These are phyloP conservation scores for Drosophila colorata DNA, from an alignment of 2,888 invertebrate genomes.

Conservation along the genomic window DNA sequence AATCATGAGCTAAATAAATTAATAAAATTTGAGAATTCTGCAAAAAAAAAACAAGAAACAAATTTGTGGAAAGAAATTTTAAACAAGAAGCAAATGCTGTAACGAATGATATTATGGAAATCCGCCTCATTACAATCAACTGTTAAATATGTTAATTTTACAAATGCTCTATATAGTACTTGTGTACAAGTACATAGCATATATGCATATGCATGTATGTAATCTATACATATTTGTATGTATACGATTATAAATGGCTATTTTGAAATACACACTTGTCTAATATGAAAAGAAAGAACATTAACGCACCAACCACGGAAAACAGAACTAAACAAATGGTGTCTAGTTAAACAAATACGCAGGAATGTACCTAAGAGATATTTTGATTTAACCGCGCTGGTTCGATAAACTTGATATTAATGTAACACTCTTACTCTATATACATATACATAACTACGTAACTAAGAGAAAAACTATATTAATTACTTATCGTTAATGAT, in stretches of 20 bases:
- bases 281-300: slow-evolving; percentile 30
- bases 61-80: neutral
- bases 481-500: slow-evolving; percentile 59
- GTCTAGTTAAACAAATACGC: slow-evolving; percentile 45
- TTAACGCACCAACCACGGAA: slow-evolving; percentile 33
- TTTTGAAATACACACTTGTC: slow-evolving; percentile 52
- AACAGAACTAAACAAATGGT: slow-evolving; percentile 25
- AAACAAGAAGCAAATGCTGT: slow-evolving; percentile 55
- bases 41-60: neutral
- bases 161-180: slow-evolving; percentile 38
- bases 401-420: slow-evolving; percentile 44
- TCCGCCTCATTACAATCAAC: slow-evolving; percentile 82
- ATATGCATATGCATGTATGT: slow-evolving; percentile 13
- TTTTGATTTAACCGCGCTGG: slow-evolving; percentile 31
- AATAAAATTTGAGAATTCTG: slow-evolving; percentile 8
- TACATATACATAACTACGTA: slow-evolving; percentile 24
- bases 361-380: slow-evolving; percentile 65
- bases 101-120: slow-evolving; percentile 82
- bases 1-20: slow-evolving; percentile 29
- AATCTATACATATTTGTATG: slow-evolving; percentile 40
- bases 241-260: slow-evolving; percentile 43
- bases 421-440: slow-evolving; percentile 43
- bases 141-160: slow-evolving; percentile 73
- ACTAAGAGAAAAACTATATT: slow-evolving; percentile 19
- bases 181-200: slow-evolving; percentile 29